phyloP scores from a whole-genome alignment of 1,140 invertebrate species.

The Patella vulgata region DNA sequence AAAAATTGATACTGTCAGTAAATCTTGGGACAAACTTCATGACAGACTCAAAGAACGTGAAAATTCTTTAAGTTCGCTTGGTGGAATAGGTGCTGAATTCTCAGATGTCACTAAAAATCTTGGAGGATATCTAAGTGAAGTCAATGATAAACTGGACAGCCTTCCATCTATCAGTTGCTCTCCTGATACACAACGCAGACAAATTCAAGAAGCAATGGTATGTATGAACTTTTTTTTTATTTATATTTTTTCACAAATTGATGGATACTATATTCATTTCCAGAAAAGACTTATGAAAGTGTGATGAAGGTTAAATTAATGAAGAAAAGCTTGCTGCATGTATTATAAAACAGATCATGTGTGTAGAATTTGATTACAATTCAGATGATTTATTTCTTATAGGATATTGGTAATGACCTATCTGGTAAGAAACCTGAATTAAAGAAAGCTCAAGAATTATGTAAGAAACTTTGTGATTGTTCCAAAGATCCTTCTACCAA shows the following conservation, averaged over 20 bases:
- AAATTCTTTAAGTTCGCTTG: slow-evolving; percentile 49
- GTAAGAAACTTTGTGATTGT: slow-evolving; percentile 85
- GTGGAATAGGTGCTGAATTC: slow-evolving; percentile 80
- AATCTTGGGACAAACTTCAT: slow-evolving; percentile 69
- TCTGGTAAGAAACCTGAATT: slow-evolving; percentile 80
- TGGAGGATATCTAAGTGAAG: slow-evolving; percentile 73
- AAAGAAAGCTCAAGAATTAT: slow-evolving; percentile 87
- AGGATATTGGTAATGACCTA: slow-evolving; percentile 85
- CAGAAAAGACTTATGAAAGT: neutral
- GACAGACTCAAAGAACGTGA: slow-evolving; percentile 53
- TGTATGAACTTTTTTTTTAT: neutral
- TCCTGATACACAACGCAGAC: slow-evolving; percentile 77
- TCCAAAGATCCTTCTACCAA: slow-evolving; percentile 90
- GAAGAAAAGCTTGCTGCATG: neutral
- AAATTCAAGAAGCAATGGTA: slow-evolving; percentile 74
- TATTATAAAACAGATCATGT: neutral
- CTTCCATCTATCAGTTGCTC: slow-evolving; percentile 72
- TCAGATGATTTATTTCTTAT: slow-evolving; percentile 31
- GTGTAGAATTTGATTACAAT: too few relatives aligned
- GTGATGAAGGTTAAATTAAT: neutral
- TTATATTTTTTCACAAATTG: neutral
- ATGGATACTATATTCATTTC: neutral
- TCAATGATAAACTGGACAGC: slow-evolving; percentile 83
- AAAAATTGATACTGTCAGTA: slow-evolving; percentile 68
- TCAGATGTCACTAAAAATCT: slow-evolving; percentile 88